Evolutionary conservation across 2,888 invertebrate genomes (phyloP).

Genomic region (Mellilla xanthometata): DNA sequence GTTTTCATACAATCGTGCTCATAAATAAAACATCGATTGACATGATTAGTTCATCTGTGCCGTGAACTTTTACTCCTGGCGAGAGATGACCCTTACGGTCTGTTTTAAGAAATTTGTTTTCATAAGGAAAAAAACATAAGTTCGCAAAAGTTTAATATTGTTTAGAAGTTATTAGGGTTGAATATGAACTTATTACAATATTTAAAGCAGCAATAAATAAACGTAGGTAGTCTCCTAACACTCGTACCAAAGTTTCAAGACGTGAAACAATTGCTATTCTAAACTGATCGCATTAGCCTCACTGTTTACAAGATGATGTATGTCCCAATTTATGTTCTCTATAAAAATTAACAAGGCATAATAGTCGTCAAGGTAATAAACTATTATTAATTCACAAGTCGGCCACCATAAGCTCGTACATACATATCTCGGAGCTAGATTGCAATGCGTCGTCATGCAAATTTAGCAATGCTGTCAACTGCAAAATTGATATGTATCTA

Average conservation of each 20-base stretch:
- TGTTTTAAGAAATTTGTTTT: neutral
- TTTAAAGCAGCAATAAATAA: too few relatives aligned
- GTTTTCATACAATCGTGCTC: neutral
- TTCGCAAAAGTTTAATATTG: too few relatives aligned
- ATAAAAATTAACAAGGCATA: conserved; percentile 29
- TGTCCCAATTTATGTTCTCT: conserved; percentile 30
- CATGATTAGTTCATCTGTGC: conserved; percentile 7
- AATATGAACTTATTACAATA: too few relatives aligned
- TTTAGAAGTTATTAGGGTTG: too few relatives aligned
- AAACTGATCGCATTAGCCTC: conserved; percentile 6
- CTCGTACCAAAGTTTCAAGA: too few relatives aligned
- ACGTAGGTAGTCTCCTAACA: too few relatives aligned
- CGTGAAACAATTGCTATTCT: neutral
- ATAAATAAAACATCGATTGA: conserved; percentile 7
- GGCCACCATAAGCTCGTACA: conserved; percentile 29
- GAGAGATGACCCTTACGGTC: conserved; percentile 5
- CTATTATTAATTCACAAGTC: conserved; percentile 45
- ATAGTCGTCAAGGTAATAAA: conserved; percentile 34
- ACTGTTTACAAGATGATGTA: conserved; percentile 16
- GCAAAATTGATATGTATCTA: conserved; percentile 57
- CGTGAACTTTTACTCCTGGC: conserved; percentile 8
- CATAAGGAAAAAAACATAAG: too few relatives aligned
- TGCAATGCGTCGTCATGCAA: conserved; percentile 57
- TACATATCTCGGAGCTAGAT: conserved; percentile 39
- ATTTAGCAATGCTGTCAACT: conserved; percentile 58